Base-by-base conservation (phyloP, 2,888 invertebrate species). In the Pseudanteris insignis region DNA sequence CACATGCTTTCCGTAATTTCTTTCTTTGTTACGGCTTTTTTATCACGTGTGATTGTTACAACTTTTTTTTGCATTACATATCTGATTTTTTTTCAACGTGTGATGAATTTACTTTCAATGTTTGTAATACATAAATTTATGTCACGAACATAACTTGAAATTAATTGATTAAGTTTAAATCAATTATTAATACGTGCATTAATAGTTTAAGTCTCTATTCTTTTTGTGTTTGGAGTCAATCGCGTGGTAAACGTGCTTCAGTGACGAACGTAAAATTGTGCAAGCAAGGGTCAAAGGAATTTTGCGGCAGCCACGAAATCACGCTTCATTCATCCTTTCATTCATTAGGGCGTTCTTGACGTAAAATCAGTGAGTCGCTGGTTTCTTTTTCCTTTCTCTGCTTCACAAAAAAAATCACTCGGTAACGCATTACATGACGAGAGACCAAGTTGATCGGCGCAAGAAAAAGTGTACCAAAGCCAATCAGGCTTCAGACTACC, bases 381-480 rank as follows among this genome's bases (percentile, higher is more conserved):
- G 41, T 15, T 34, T 28, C 30, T 33, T 44, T 34, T 30, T 34
- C 46, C 44, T 24, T 41, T 33, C 8, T 18, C 36, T 25, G 1
- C 9, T 55, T 33, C 5, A n/a, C 14, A 70, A 74, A 73, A 75
- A 74, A 50, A 75, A 66, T 68, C 61, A 63, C 57, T 67, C 70
- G 65, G 67, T 59, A 65, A 67, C 64, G 70, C 69, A 75, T 75
- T 75, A 74, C 70, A 70, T 66, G 67, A 68, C 65, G 67, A 72
- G 71, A 65, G 68, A n/a, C 70, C 69, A 69, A 71, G 73, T 72
- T 73, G 69, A 72, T 74, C 73, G 63, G 70, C 69, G 64, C 63
- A 67, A 72, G 72, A 77, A 77, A 77, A 77, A 77, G 72, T 74
- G 71, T 74, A 70, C 72, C 73, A 67, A 68, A 73, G 68, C 67